Percentiles rank a stretch among this genome's conserved stretches.
Evolutionary conservation across 2,888 invertebrate genomes (phyloP).

Genomic region (Pristionchus arcanus): DNA sequence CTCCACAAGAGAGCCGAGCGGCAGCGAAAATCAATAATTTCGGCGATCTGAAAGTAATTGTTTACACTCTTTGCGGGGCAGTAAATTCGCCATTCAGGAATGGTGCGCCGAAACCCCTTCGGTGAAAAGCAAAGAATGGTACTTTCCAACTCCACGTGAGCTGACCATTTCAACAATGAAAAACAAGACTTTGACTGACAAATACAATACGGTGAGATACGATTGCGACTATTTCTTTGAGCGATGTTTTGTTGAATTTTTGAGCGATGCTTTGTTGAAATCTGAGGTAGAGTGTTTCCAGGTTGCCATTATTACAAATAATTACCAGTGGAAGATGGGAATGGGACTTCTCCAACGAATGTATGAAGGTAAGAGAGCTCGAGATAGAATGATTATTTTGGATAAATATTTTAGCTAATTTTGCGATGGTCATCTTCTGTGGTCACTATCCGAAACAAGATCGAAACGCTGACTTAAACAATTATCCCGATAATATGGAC

Average conservation of each 20-base stretch:
- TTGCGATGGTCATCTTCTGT: background rate
- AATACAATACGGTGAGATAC: background rate
- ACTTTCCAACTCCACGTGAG: background rate
- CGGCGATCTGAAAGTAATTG: constrained; percentile 18
- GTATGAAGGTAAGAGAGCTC: background rate
- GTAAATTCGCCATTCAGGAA: background rate
- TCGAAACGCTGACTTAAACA: background rate
- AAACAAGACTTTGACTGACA: background rate
- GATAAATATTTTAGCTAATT: background rate
- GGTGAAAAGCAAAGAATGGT: background rate
- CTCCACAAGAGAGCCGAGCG: background rate
- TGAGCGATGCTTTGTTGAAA: background rate
- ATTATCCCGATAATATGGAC: background rate
- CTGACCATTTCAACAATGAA: background rate
- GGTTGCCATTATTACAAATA: constrained; percentile 18
- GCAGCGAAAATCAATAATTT: background rate
- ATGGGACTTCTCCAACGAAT: constrained; percentile 10
- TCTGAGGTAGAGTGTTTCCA: background rate
- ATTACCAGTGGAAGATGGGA: background rate
- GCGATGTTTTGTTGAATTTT: background rate
- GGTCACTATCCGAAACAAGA: background rate
- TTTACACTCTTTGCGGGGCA: background rate
- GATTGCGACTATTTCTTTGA: background rate
- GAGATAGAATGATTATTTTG: too few species aligned
- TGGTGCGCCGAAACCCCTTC: background rate